Evolutionary conservation across 2,888 invertebrate species (phyloP), one percentile per base, ranked within the genome.

Genomic region (Chironomus riparius): DNA sequence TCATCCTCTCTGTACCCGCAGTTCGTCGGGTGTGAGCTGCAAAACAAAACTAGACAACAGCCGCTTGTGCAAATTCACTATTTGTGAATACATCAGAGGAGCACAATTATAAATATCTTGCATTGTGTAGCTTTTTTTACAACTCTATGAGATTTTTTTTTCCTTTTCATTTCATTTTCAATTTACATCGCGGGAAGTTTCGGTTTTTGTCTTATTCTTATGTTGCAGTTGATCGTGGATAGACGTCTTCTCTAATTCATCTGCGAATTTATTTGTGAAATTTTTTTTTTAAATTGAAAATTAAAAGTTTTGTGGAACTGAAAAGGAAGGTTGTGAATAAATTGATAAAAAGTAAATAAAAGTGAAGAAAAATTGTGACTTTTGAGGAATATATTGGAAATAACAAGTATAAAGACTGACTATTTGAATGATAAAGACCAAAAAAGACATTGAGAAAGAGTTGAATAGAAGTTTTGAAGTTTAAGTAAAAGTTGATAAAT

Each of bases 141-240:
- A 28, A 47, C 62, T 62, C 24, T 28, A 61, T 61, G 72, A 72
- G 72, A 72, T 47, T 72, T 72, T 72, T 72, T 72, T 72, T 28
- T 21, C 28, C 12, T 71, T 72, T 72, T 61, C 72, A 72, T 72
- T 72, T 72, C 72, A 50, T 72, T 62, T 72, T 72, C 72, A 62
- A 72, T 72, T 62, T 50, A 72, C 61, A 50, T 62, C 62, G 38
- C 47, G 72, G 62, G 72, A 62, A 61, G 72, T 22, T 50, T 72
- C 72, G 47, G 72, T 38, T 72, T 61, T 62, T 72, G 62, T 72
- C 62, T 72, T 72, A 72, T 72, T 72, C 72, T 72, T 72, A 72
- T 72, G 72, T 72, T 72, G 72, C 72, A 61, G 72, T 18, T 62
- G 72, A n/a, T 72, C 72, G 72, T 62, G 72, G n/a, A 28, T 28